phyloP scores from a whole-genome alignment of 2,888 invertebrate species.

The Drosophila pseudotalamancana region DNA sequence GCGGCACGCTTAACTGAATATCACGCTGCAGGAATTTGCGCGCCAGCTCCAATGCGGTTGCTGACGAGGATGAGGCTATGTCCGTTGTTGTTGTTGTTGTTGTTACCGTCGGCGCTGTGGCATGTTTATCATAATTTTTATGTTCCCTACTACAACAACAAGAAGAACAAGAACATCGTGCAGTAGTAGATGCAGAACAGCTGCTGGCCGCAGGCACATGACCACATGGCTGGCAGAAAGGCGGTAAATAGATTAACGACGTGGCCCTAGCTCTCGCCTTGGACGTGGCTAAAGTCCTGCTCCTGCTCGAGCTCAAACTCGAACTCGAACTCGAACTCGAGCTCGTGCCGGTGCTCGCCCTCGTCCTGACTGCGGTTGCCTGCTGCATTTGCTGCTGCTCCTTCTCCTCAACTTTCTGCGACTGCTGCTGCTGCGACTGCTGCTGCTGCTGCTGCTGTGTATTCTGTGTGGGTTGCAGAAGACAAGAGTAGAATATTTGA shows the following conservation, averaged over 20 bases:
- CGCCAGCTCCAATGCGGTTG: conserved; percentile 29
- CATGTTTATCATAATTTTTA: conserved; percentile 75
- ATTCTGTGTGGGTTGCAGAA: conserved; percentile 55
- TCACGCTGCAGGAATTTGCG: conserved; percentile 63
- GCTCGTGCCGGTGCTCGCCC: neutral
- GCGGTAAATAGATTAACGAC: conserved; percentile 82
- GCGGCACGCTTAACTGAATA: conserved; percentile 57
- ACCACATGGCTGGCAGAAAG: conserved; percentile 78
- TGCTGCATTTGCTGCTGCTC: conserved; percentile 33
- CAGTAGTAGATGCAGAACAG: neutral
- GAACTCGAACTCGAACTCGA: neutral
- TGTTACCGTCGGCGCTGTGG: conserved; percentile 50
- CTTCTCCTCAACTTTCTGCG: neutral
- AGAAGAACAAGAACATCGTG: conserved; percentile 5
- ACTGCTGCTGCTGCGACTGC: conserved; percentile 8
- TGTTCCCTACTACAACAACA: conserved; percentile 53
- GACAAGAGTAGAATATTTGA: conserved; percentile 76
- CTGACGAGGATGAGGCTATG: conserved; percentile 13
- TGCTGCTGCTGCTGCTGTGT: conserved; percentile 33
- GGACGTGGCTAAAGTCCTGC: conserved; percentile 57
- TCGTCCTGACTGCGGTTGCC: conserved; percentile 40
- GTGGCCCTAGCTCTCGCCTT: conserved; percentile 69
- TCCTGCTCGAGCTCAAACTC: conserved; percentile 14
- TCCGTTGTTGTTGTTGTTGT: conserved; percentile 3
- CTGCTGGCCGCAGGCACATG: conserved; percentile 72